Percentiles rank a stretch among this genome's conserved stretches.
Conservation (phyloP, 1,140 invertebrate genomes). For the Mylabris phalerata region DNA sequence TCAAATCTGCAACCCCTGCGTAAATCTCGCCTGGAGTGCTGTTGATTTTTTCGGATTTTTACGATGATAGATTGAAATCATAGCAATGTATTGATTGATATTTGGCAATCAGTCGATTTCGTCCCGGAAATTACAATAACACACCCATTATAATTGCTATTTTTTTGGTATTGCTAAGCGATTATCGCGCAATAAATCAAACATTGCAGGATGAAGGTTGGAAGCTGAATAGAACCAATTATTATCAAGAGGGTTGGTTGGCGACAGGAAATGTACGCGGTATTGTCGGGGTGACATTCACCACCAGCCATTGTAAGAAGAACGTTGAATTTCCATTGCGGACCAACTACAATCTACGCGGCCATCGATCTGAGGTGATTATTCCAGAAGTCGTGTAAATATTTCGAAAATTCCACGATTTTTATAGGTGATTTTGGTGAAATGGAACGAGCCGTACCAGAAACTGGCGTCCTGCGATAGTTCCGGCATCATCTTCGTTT, state of each 20-base stretch:
- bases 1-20: too few species aligned
- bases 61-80: too few species aligned
- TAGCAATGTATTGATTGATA: too few species aligned
- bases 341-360: conserved; percentile 95
- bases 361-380: conserved; percentile 88
- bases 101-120: too few species aligned
- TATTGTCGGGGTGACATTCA: conserved; percentile 93
- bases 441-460: conserved; percentile 99
- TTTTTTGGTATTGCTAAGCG: too few species aligned
- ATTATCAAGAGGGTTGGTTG: conserved; percentile 98
- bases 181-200: too few species aligned
- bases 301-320: conserved; percentile 82
- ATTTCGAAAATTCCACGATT: not conserved
- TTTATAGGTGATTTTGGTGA: conserved; percentile 85
- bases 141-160: too few species aligned
- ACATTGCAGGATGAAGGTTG: conserved; percentile 73
- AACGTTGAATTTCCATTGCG: conserved; percentile 75
- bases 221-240: conserved; percentile 91
- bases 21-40: too few species aligned
- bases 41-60: too few species aligned
- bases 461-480: conserved; percentile 97
- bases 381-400: not conserved
- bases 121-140: too few species aligned
- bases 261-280: conserved; percentile 91
- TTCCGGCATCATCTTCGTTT: conserved; percentile 97